Percentiles rank a stretch among this genome's conserved stretches.
These are phyloP conservation scores for Mellilla xanthometata DNA, from an alignment of 2,888 invertebrate genomes.

Conservation along the genomic window DNA sequence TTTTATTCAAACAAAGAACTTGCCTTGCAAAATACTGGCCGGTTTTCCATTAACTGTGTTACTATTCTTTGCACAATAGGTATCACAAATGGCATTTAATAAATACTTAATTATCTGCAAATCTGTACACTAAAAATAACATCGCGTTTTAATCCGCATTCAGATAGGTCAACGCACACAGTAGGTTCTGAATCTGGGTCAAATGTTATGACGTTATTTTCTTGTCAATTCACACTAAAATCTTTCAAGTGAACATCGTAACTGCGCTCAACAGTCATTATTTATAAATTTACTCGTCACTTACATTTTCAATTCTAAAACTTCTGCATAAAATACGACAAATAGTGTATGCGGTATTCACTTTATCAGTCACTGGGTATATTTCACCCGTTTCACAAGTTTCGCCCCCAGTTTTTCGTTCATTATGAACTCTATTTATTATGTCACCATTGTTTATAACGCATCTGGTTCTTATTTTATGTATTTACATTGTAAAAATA, in stretches of 20 bases:
- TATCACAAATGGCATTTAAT: constrained; percentile 67
- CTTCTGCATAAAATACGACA: constrained; percentile 31
- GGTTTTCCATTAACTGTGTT: constrained; percentile 47
- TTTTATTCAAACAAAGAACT: constrained; percentile 66
- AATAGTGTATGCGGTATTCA: constrained; percentile 68
- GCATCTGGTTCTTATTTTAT: constrained; percentile 25
- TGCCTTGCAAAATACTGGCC: constrained; percentile 51
- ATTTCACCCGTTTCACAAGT: constrained; percentile 49
- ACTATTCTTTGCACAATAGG: constrained; percentile 42
- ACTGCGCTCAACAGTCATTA: constrained; percentile 35
- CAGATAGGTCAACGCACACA: constrained; percentile 80
- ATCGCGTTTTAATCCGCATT: constrained; percentile 73
- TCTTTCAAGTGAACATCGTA: constrained; percentile 20
- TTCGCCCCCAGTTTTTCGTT: constrained; percentile 49
- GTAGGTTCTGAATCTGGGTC: constrained; percentile 69
- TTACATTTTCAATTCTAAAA: constrained; percentile 43
- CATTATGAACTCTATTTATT: constrained; percentile 49
- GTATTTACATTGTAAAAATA: constrained; percentile 56
- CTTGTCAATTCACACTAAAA: constrained; percentile 37
- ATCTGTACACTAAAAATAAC: constrained; percentile 80
- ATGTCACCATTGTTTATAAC: constrained; percentile 50
- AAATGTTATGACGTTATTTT: constrained; percentile 66
- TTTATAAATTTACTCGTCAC: constrained; percentile 32
- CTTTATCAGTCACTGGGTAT: constrained; percentile 51
- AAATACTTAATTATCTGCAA: constrained; percentile 81